phyloP scores from a whole-genome alignment of 2,888 invertebrate species.

The Trisateles emortualis region DNA sequence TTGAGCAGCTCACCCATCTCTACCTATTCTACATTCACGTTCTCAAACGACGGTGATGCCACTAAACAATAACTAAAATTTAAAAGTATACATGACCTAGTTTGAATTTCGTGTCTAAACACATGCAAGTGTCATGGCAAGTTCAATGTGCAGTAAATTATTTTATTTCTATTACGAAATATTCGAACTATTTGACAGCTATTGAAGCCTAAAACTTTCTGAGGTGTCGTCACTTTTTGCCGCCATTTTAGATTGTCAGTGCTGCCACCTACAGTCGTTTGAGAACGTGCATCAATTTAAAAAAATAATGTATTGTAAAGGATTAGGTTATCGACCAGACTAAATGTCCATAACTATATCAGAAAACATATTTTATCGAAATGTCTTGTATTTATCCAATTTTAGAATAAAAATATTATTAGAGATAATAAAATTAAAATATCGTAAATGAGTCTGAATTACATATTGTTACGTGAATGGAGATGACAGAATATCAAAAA shows the following conservation, averaged over 20 bases:
- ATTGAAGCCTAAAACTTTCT: too few species aligned
- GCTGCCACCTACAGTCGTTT: background rate
- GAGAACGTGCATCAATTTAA: background rate
- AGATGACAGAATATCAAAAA: background rate
- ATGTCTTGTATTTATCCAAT: background rate
- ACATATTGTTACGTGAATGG: background rate
- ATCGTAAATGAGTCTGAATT: slow-evolving; percentile 8
- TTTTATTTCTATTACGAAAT: too few species aligned
- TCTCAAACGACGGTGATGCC: background rate
- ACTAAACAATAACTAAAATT: background rate
- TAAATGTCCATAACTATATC: background rate
- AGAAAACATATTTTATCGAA: background rate
- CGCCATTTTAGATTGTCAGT: background rate
- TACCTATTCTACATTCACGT: background rate
- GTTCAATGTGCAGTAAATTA: too few species aligned
- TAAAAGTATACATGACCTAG: background rate
- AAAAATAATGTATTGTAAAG: too few species aligned
- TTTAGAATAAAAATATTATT: background rate
- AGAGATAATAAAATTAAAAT: background rate
- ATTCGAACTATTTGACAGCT: too few species aligned
- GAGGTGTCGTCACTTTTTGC: background rate
- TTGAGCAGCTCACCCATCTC: background rate
- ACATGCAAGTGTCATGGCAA: too few species aligned
- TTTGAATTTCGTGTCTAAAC: too few species aligned
- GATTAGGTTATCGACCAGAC: too few species aligned